A percentile compares a stretch with the other conserved stretches of the same genome.
Evolutionary conservation across 2,888 invertebrate genomes (phyloP).

Genomic region (Matsumyia berberina): DNA sequence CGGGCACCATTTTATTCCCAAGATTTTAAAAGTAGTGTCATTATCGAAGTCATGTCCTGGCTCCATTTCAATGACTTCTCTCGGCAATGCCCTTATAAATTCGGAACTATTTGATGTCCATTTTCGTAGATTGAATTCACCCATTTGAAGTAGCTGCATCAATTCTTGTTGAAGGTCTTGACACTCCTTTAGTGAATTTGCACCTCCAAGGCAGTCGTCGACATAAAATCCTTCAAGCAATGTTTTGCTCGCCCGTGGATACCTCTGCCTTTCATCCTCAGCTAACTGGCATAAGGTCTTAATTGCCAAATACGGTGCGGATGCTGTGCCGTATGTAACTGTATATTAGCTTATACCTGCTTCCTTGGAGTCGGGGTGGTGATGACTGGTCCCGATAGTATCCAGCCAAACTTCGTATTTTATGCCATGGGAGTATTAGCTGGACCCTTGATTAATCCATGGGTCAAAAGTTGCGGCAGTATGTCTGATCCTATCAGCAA

Average conservation of each 20-base stretch:
- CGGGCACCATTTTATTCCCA: slow-evolving; percentile 30
- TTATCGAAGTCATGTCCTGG: slow-evolving; percentile 20
- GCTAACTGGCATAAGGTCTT: too few relatives aligned
- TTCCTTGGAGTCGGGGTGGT: too few relatives aligned
- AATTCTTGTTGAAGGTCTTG: slow-evolving; percentile 25
- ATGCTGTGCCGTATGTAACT: too few relatives aligned
- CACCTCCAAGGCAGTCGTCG: neutral
- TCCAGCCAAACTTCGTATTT: neutral
- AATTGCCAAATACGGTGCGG: too few relatives aligned
- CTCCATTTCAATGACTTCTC: slow-evolving; percentile 16
- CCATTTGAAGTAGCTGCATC: slow-evolving; percentile 13
- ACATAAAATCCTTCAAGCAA: too few relatives aligned
- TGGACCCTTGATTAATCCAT: too few relatives aligned
- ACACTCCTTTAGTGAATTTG: slow-evolving; percentile 12
- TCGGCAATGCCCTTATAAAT: slow-evolving; percentile 8
- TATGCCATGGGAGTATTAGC: neutral
- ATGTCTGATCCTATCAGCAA: too few relatives aligned
- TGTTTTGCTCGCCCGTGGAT: too few relatives aligned
- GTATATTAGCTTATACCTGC: too few relatives aligned
- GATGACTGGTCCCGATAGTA: too few relatives aligned
- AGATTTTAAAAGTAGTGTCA: slow-evolving; percentile 20
- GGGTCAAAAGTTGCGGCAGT: too few relatives aligned
- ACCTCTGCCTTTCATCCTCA: too few relatives aligned
- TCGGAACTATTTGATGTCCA: slow-evolving; percentile 11
- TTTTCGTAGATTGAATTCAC: slow-evolving; percentile 22